phyloP scores from a whole-genome alignment of 1,140 invertebrate genomes.

The Heliconius melpomene region DNA sequence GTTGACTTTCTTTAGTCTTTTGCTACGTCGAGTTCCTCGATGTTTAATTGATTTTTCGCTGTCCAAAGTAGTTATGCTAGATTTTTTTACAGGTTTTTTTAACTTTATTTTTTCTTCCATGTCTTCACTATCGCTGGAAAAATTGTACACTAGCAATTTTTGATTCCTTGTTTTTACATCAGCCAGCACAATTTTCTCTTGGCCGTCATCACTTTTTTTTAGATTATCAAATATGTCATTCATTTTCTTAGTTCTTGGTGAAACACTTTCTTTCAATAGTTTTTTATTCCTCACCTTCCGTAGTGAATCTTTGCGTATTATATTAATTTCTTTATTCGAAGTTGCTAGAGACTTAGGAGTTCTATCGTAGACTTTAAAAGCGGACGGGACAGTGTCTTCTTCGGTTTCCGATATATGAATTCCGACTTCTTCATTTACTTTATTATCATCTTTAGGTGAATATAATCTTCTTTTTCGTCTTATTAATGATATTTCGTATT shows the following conservation, averaged over 20 bases:
- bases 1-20: constrained; percentile 35
- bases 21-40: constrained; percentile 20
- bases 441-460: constrained; percentile 59
- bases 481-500: constrained; percentile 39
- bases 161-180: constrained; percentile 42
- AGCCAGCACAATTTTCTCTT: constrained; percentile 45
- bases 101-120: constrained; percentile 53
- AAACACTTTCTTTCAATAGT: constrained; percentile 39
- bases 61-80: constrained; percentile 1
- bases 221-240: constrained; percentile 62
- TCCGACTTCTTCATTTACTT: constrained; percentile 37
- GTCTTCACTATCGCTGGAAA: constrained; percentile 60
- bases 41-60: constrained; percentile 23
- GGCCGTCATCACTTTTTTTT: constrained; percentile 47
- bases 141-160: constrained; percentile 55
- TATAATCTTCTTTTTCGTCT: constrained; percentile 66
- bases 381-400: constrained; percentile 36
- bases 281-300: constrained; percentile 41
- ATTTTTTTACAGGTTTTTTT: constrained; percentile 36
- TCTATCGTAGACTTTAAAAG: constrained; percentile 30
- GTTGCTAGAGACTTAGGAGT: constrained; percentile 42
- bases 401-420: constrained; percentile 32
- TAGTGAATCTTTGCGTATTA: constrained; percentile 43
- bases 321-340: constrained; percentile 63
- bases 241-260: constrained; percentile 52